These are phyloP conservation scores for Eretmochelys imbricata DNA, from an alignment of 2,113 vertebrate genomes.

Conservation along the genomic window DNA sequence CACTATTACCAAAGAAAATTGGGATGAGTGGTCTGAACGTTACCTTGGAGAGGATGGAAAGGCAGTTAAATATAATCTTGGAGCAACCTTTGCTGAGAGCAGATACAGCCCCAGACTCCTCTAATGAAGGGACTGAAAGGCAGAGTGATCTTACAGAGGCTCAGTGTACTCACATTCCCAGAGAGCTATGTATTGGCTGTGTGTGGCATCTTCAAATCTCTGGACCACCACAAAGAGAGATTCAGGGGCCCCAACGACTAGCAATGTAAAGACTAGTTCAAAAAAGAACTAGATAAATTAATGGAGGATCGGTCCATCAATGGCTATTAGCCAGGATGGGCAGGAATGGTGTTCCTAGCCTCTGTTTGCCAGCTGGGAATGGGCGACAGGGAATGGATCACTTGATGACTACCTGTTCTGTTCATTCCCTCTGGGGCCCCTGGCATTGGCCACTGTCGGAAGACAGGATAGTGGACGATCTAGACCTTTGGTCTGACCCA, in stretches of 20 bases:
- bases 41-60: not conserved
- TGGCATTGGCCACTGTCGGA: too few species aligned
- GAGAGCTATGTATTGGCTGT: not conserved
- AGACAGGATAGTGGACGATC: too few species aligned
- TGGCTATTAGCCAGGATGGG: too few species aligned
- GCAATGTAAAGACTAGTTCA: not conserved
- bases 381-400: too few species aligned
- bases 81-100: not conserved
- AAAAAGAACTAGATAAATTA: too few species aligned
- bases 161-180: not conserved
- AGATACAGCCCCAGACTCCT: not conserved
- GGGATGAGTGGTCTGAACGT: not conserved
- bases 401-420: too few species aligned
- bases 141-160: not conserved
- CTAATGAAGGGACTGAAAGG: not conserved
- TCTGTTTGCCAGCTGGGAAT: too few species aligned
- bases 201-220: not conserved
- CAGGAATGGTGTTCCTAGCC: too few species aligned
- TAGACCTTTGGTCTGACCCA: too few species aligned
- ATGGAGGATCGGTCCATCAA: too few species aligned
- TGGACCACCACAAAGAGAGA: not conserved
- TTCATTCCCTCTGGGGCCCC: too few species aligned
- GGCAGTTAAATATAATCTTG: not conserved
- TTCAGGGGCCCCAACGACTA: not conserved
- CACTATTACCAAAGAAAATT: not conserved